Evolutionary conservation across 1,140 invertebrate genomes (phyloP).

Genomic region (Drosophila seguyi): DNA sequence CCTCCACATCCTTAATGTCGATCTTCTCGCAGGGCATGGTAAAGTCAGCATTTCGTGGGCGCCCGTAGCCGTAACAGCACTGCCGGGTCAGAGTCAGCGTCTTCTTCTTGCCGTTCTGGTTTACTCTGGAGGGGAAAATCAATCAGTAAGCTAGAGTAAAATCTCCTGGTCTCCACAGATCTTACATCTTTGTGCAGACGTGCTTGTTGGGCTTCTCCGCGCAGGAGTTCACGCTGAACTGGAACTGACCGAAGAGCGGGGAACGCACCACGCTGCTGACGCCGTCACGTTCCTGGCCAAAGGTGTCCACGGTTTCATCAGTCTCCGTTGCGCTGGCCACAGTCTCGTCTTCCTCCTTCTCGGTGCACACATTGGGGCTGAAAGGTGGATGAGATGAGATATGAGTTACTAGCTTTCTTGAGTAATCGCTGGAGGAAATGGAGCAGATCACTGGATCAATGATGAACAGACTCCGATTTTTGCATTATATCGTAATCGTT

Average conservation of each 20-base stretch:
- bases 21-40: conserved; percentile 86
- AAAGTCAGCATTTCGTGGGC: conserved; percentile 84
- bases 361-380: conserved; percentile 81
- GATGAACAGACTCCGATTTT: neutral
- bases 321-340: conserved; percentile 61
- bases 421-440: conserved; percentile 1
- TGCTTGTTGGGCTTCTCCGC: conserved; percentile 87
- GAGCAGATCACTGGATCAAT: neutral
- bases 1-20: conserved; percentile 86
- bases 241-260: conserved; percentile 84
- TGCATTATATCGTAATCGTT: neutral
- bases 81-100: conserved; percentile 87
- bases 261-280: conserved; percentile 59
- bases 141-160: conserved; percentile 2
- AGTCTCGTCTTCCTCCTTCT: conserved; percentile 73
- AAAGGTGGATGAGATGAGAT: neutral
- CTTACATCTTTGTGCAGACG: conserved; percentile 87
- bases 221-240: conserved; percentile 86
- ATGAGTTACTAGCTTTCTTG: conserved; percentile 2
- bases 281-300: conserved; percentile 77
- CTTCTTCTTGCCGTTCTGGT: conserved; percentile 87
- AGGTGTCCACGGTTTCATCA: conserved; percentile 74
- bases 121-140: conserved; percentile 82
- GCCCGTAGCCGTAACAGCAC: conserved; percentile 88
- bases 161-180: conserved; percentile 5